These are phyloP conservation scores for Platycercus adscitus DNA, from an alignment of 2,113 vertebrate genomes.

Conservation along the genomic window DNA sequence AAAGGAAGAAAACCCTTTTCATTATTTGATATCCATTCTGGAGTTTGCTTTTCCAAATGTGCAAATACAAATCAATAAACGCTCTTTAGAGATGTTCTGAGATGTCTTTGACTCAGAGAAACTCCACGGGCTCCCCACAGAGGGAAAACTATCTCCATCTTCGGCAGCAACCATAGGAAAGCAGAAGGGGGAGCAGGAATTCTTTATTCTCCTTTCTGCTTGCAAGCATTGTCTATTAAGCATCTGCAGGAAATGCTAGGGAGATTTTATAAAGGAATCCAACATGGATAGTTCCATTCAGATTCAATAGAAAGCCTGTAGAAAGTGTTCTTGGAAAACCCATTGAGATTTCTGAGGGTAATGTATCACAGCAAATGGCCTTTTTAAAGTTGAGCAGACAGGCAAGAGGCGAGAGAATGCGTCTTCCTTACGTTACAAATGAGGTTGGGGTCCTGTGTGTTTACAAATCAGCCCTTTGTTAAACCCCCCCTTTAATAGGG, in stretches of 20 bases:
- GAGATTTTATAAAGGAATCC: neutral
- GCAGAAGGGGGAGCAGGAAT: neutral
- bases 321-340: neutral
- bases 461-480: slow-evolving; percentile 36
- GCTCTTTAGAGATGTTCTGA: neutral
- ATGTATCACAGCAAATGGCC: neutral
- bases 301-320: neutral
- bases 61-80: neutral
- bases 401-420: neutral
- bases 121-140: neutral
- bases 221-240: neutral
- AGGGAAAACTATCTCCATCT: neutral
- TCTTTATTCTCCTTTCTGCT: neutral
- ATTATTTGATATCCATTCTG: slow-evolving; percentile 7
- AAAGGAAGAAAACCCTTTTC: neutral
- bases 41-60: slow-evolving; percentile 13
- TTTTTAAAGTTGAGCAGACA: neutral
- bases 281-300: neutral
- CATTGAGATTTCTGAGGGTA: neutral
- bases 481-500: neutral
- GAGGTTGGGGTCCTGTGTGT: neutral
- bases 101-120: neutral
- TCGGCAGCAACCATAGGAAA: neutral
- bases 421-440: neutral
- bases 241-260: neutral